phyloP scores from a whole-genome alignment of 2,113 vertebrate genomes.

The Psammodynastes pulverulentus region DNA sequence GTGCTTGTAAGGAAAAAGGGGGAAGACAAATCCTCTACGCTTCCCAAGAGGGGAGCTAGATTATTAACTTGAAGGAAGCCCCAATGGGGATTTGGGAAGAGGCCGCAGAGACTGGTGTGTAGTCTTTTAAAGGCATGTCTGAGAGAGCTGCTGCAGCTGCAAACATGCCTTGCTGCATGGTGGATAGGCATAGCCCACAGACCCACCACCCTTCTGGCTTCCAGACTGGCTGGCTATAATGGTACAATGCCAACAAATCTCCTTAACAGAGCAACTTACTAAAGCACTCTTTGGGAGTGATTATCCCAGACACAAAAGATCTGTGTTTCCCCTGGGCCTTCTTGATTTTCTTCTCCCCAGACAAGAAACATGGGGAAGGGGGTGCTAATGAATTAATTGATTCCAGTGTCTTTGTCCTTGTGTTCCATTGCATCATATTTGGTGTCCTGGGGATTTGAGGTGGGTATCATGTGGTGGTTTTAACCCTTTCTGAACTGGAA shows the following conservation, averaged over 20 bases:
- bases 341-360: slow-evolving; percentile 7
- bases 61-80: slow-evolving; percentile 44
- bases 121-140: neutral
- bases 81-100: neutral
- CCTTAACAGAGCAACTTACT: slow-evolving; percentile 5
- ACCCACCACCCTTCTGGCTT: neutral
- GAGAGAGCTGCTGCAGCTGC: neutral
- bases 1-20: neutral
- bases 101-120: neutral
- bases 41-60: slow-evolving; percentile 39
- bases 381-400: slow-evolving; percentile 15
- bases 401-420: neutral
- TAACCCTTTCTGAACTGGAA: slow-evolving; percentile 2
- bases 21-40: neutral
- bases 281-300: neutral
- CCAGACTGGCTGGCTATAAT: neutral
- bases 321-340: neutral
- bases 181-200: no score
- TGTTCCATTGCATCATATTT: slow-evolving; percentile 26
- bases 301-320: neutral
- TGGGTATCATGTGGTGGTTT: neutral
- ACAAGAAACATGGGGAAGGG: neutral
- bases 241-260: neutral
- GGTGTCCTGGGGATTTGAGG: neutral
- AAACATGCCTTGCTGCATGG: neutral